phyloP scores from a whole-genome alignment of 2,888 invertebrate species.

The Physocephala rufipes region DNA sequence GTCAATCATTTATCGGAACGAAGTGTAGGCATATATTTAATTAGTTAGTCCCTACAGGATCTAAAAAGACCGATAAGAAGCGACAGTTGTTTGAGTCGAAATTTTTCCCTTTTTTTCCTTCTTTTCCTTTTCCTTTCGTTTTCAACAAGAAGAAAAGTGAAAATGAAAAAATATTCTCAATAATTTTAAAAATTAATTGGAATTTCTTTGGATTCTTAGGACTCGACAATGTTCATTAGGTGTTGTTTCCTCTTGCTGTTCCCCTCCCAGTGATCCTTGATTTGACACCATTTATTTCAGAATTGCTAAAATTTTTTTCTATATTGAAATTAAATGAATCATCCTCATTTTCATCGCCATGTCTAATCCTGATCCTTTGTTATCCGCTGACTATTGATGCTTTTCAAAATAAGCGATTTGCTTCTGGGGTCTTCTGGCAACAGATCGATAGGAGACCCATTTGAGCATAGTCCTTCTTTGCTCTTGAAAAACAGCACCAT shows the following conservation, averaged over 20 bases:
- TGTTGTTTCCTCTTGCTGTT: background rate
- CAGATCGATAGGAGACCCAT: background rate
- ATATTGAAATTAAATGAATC: constrained; percentile 12
- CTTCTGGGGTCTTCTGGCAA: background rate
- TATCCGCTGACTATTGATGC: too few species aligned
- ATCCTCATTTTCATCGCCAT: too few species aligned
- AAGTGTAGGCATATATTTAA: constrained; percentile 51
- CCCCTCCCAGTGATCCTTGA: too few species aligned
- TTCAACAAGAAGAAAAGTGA: constrained; percentile 31
- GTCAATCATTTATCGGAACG: constrained; percentile 57
- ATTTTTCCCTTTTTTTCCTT: constrained; percentile 51
- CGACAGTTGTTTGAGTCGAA: constrained; percentile 50
- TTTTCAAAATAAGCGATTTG: too few species aligned
- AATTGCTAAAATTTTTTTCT: too few species aligned
- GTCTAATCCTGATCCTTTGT: too few species aligned
- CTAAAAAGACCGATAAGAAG: background rate
- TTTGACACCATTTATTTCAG: constrained; percentile 21
- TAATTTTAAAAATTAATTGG: constrained; percentile 53
- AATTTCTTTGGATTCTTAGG: constrained; percentile 27
- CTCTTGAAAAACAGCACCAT: constrained; percentile 11
- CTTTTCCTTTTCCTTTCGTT: constrained; percentile 5
- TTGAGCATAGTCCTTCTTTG: constrained; percentile 1
- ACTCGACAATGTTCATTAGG: background rate
- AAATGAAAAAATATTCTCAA: constrained; percentile 54
- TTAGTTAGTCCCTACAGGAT: background rate